phyloP scores from a whole-genome alignment of 2,797 vertebrate genomes.

The Neosalanx taihuensis region DNA sequence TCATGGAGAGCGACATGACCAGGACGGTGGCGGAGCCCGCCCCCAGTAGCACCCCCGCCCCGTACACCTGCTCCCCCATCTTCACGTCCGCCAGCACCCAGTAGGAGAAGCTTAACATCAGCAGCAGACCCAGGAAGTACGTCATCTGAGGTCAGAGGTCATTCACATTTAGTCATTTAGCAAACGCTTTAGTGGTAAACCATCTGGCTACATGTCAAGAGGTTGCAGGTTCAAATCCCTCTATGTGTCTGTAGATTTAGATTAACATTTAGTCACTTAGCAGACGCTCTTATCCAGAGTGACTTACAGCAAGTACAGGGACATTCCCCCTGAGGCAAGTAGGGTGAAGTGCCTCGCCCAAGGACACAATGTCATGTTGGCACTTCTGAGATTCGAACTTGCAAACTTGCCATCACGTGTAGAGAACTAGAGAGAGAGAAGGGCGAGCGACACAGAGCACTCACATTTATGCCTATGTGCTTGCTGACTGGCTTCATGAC shows the following conservation, averaged over 20 bases:
- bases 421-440: neutral
- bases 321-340: no score
- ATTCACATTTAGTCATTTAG: neutral
- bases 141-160: conserved; percentile 69
- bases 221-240: no score
- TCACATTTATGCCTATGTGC: conserved; percentile 80
- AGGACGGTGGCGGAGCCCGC: conserved; percentile 81
- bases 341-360: no score
- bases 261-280: no score
- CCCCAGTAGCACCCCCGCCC: conserved; percentile 75
- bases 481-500: conserved; percentile 85
- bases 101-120: conserved; percentile 76
- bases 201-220: no score
- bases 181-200: no score
- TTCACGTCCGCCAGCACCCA: conserved; percentile 74
- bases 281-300: no score
- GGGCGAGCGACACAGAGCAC: conserved; percentile 42
- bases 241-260: no score
- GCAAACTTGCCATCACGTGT: no score
- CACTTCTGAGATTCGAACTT: no score
- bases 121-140: conserved; percentile 79
- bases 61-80: conserved; percentile 74
- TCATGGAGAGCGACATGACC: conserved; percentile 91
- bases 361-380: no score
- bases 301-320: no score